Conservation (phyloP, 2,113 vertebrate species). For the Andinoacara biseriatus region DNA sequence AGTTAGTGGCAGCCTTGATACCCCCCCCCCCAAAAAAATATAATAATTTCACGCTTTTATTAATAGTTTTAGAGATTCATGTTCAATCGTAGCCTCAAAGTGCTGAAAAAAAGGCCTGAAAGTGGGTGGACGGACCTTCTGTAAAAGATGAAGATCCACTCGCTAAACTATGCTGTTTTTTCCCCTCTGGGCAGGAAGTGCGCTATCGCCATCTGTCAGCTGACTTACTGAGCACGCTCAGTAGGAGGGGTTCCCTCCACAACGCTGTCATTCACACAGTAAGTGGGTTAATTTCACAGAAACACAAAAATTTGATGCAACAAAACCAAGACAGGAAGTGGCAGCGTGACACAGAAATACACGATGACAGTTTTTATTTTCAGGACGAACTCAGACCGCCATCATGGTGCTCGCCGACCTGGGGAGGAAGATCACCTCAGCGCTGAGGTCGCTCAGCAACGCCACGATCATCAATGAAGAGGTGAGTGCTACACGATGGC, state of each 20-base stretch:
- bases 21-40: no score
- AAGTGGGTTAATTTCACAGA: background rate
- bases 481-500: conserved; percentile 71
- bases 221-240: conserved; percentile 35
- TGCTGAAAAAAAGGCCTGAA: no score
- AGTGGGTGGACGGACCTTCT: no score
- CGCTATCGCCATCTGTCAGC: conserved; percentile 7
- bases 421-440: conserved; percentile 98
- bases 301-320: no score
- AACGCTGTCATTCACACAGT: conserved; percentile 5
- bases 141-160: background rate
- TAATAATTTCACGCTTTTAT: no score
- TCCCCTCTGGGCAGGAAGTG: conserved; percentile 22
- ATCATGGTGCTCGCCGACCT: conserved; percentile 98
- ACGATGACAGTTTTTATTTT: background rate
- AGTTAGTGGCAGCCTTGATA: no score
- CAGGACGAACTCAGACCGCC: conserved; percentile 55
- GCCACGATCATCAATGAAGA: conserved; percentile 99
- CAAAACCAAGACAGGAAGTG: background rate
- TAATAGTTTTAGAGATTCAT: no score
- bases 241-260: conserved; percentile 31
- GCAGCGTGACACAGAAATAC: background rate
- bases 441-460: conserved; percentile 97
- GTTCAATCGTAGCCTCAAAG: no score
- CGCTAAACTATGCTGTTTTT: background rate